phyloP scores from a whole-genome alignment of 2,888 invertebrate species.

The Poecilobothrus nobilitatus region DNA sequence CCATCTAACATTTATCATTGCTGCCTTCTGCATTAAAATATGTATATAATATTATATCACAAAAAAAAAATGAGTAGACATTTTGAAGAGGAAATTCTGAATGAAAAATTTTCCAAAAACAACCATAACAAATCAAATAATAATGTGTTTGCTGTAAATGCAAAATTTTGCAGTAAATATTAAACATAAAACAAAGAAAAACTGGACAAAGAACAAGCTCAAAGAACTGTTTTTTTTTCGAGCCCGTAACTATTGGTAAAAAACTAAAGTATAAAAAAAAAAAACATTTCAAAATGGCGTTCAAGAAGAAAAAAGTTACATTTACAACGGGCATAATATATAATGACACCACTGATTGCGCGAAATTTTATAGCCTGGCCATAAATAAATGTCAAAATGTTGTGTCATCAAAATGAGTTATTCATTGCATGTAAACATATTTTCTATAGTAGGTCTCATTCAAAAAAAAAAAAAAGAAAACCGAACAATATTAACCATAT shows the following conservation, averaged over 20 bases:
- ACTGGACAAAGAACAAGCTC: no score
- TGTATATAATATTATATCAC: no score
- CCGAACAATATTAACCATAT: background rate
- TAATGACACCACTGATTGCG: background rate
- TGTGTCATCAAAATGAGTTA: constrained; percentile 6
- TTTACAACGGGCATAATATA: background rate
- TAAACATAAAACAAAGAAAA: background rate
- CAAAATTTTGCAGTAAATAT: background rate
- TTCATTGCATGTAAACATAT: background rate
- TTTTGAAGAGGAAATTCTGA: background rate
- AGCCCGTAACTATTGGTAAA: no score
- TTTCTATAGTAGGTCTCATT: no score
- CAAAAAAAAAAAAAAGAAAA: no score
- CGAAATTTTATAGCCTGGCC: background rate
- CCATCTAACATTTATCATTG: no score
- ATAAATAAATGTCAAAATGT: constrained; percentile 5
- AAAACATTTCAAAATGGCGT: background rate
- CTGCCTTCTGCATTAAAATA: no score
- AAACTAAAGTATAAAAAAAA: background rate
- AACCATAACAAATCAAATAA: background rate
- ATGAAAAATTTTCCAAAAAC: background rate
- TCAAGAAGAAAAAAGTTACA: background rate
- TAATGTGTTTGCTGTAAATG: background rate
- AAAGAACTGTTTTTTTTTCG: no score
- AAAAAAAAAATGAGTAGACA: no score